These are phyloP conservation scores for Listrodromus nycthemerus DNA, from an alignment of 2,888 invertebrate genomes.

Conservation along the genomic window DNA sequence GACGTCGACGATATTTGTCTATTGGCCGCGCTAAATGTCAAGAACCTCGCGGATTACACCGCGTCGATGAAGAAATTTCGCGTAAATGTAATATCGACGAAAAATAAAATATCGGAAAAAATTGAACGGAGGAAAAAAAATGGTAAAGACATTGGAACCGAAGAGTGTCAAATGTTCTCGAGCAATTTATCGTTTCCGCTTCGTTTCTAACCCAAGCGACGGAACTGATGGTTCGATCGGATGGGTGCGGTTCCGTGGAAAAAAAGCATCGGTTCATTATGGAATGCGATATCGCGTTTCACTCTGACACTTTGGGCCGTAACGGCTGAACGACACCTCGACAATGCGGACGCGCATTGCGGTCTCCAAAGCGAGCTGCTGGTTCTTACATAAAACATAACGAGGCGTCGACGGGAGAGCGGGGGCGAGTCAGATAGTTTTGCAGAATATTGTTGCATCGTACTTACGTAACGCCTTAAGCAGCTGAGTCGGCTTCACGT, in stretches of 20 bases:
- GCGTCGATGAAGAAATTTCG: not conserved
- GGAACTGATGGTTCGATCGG: not conserved
- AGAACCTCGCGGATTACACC: not conserved
- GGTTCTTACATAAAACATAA: conserved; percentile 6
- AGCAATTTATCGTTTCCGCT: not conserved
- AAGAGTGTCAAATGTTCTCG: no score
- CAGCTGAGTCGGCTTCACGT: not conserved
- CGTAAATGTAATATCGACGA: not conserved
- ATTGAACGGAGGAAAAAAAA: not conserved
- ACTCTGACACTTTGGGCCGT: not conserved
- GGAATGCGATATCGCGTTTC: not conserved
- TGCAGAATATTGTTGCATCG: conserved; percentile 8
- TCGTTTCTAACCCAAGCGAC: not conserved
- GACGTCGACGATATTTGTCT: conserved; percentile 1
- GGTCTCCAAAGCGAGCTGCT: not conserved
- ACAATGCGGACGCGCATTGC: not conserved
- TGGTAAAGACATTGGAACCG: no score
- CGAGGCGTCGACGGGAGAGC: not conserved
- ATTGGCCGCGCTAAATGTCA: not conserved
- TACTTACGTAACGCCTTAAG: not conserved
- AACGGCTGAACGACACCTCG: not conserved
- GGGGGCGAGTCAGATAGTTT: conserved; percentile 2
- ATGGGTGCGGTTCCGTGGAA: not conserved
- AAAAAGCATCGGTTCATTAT: not conserved
- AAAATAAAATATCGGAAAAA: not conserved